Base-by-base conservation (phyloP, 2,797 vertebrate species). In the Sternarchorhynchus goeldii region DNA sequence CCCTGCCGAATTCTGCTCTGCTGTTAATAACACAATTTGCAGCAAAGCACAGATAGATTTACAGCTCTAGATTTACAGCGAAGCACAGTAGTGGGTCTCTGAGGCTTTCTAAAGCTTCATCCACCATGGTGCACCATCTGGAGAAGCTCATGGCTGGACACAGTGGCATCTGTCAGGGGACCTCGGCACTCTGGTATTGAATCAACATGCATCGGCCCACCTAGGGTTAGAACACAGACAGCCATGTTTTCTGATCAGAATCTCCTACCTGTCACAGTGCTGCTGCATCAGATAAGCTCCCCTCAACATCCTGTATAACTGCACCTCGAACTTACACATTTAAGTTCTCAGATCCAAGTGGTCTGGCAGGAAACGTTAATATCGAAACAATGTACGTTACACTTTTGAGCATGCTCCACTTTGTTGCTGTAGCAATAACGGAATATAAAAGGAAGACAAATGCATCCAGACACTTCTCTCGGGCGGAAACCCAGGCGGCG, bases 391-490 rank as follows among this genome's bases (percentile, higher is more conserved):
- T 63, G 31, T 29, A 58, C 55, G 57, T 20, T 58, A 73, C 36
- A 41, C 53, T 65, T 8, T 16, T 21, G 6, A 72, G 25, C 78
- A 63, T 72, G 21, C 14, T 41, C 7, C 10, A 67, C 39, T 16
- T 41, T 60, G n/a, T 58, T 72, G 6, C 17, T n/a, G 17, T n/a
- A 31, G n/a, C 41, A 18, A 73, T 65, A 59, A 59, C 64, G 56
- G 69, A 73, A 79, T 77, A 77, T 70, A 32, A 68, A 82, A 53
- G 21, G 6, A 56, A 78, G 39, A 59, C 78, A 86, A 86, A 81
- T 78, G 69, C 56, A 75, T 83, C 83, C 88, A 89, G 84, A 89
- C 88, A 84, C 77, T 82, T 45, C 70, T 69, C 29, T 76, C 72
- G 6, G 82, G 60, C 57, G 68, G 72, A 81, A 84, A 81, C 57